phyloP scores from a whole-genome alignment of 2,113 vertebrate genomes.

The Clarias magur region DNA sequence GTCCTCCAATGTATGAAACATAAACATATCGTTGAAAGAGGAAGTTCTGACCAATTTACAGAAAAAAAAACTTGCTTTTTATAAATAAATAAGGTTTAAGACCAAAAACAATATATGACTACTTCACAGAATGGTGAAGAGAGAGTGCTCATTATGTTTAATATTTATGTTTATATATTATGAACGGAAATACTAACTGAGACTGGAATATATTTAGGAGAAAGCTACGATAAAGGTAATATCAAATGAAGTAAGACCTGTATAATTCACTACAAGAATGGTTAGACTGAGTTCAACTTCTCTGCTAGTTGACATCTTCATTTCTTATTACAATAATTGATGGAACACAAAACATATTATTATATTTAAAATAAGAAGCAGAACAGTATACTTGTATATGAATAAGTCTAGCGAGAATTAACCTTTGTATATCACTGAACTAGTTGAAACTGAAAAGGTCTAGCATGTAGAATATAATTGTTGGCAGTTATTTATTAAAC shows the following conservation, averaged over 20 bases:
- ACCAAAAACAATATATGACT: neutral
- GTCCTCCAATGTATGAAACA: no score
- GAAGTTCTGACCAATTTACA: no score
- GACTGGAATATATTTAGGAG: neutral
- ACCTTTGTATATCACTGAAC: neutral
- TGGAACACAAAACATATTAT: neutral
- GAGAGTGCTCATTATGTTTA: neutral
- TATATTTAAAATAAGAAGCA: neutral
- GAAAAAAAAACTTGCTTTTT: no score
- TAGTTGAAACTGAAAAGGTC: neutral
- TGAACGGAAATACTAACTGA: neutral
- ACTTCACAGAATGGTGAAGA: neutral
- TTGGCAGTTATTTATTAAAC: constrained; percentile 1
- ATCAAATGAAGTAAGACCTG: neutral
- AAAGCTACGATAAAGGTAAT: no score
- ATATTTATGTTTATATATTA: neutral
- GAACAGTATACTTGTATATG: no score
- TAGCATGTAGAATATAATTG: neutral
- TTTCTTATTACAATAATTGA: constrained; percentile 20
- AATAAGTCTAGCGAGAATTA: neutral
- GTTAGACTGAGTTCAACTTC: neutral
- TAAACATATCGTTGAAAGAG: no score
- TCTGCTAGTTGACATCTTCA: neutral
- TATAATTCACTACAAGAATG: neutral
- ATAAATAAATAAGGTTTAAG: constrained; percentile 23